Conservation (phyloP, 2,888 invertebrate species). For the Sinopyrophorus schimmeli region DNA sequence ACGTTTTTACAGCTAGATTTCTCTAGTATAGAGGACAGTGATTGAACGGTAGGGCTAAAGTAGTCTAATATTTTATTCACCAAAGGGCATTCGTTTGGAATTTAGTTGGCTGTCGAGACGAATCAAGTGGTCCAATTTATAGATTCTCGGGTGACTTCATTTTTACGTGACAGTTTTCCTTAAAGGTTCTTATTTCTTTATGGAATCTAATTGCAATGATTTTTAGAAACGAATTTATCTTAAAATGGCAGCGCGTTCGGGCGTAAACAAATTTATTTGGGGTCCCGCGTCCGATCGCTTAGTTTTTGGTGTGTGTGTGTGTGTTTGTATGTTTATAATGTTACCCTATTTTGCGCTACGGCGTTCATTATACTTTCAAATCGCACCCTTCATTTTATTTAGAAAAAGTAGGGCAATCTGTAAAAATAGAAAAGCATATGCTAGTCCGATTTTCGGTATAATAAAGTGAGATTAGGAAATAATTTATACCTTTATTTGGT, state of each 20-base stretch:
- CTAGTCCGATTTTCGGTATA: too few relatives aligned
- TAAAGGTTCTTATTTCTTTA: constrained; percentile 25
- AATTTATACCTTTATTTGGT: too few relatives aligned
- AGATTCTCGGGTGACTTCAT: constrained; percentile 38
- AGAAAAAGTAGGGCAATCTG: too few relatives aligned
- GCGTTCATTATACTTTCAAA: neutral
- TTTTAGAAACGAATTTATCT: constrained; percentile 19
- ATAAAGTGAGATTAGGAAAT: too few relatives aligned
- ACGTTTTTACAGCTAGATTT: constrained; percentile 41
- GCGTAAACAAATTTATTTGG: too few relatives aligned
- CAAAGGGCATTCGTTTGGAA: constrained; percentile 47
- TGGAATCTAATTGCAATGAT: constrained; percentile 27
- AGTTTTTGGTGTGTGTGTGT: too few relatives aligned
- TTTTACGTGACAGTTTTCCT: constrained; percentile 32
- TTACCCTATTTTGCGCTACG: neutral
- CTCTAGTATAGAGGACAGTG: constrained; percentile 45
- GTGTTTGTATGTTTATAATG: constrained; percentile 1
- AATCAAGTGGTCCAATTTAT: constrained; percentile 46
- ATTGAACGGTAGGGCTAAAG: constrained; percentile 49
- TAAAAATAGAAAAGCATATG: too few relatives aligned
- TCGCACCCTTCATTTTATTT: too few relatives aligned
- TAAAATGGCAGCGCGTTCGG: too few relatives aligned
- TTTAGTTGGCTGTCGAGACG: constrained; percentile 45
- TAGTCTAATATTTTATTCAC: constrained; percentile 52
- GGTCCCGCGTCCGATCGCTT: too few relatives aligned